Conservation (phyloP, 2,888 invertebrate species). For the Thecocarcelia acutangulata region DNA sequence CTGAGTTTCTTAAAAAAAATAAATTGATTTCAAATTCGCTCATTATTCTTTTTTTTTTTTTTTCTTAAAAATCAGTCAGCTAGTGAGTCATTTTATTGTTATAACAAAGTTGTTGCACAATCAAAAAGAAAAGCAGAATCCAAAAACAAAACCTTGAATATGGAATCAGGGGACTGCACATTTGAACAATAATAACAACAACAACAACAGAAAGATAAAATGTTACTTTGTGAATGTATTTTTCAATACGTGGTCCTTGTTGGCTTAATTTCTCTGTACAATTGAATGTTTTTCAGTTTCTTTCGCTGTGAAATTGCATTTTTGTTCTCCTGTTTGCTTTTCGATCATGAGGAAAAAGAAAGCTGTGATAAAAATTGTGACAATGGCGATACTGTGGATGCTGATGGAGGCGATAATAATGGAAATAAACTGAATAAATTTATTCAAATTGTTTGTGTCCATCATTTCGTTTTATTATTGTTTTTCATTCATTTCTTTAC, state of each 20-base stretch:
- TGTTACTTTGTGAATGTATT: too few species aligned
- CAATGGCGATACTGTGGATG: slow-evolving; percentile 4
- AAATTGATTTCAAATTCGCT: slow-evolving; percentile 14
- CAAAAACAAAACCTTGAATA: too few species aligned
- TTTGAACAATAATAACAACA: too few species aligned
- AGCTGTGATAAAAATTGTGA: slow-evolving; percentile 4
- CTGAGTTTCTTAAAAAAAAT: not conserved
- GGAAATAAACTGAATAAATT: slow-evolving; percentile 44
- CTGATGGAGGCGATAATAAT: slow-evolving; percentile 42
- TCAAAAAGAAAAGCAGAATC: too few species aligned
- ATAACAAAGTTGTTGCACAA: too few species aligned
- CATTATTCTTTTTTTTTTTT: too few species aligned
- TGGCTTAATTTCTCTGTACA: not conserved
- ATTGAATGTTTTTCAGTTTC: slow-evolving; percentile 1
- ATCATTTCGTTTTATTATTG: slow-evolving; percentile 12
- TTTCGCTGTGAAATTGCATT: slow-evolving; percentile 5
- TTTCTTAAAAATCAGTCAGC: not conserved
- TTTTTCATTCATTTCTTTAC: not conserved
- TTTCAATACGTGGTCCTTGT: not conserved
- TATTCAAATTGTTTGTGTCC: slow-evolving; percentile 39
- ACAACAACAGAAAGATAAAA: too few species aligned
- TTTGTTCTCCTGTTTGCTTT: slow-evolving; percentile 7
- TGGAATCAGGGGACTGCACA: too few species aligned
- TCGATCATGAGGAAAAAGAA: not conserved
- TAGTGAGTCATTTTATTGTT: not conserved